Conservation (phyloP, 2,113 vertebrate genomes). For the Brachyistius frenatus region DNA sequence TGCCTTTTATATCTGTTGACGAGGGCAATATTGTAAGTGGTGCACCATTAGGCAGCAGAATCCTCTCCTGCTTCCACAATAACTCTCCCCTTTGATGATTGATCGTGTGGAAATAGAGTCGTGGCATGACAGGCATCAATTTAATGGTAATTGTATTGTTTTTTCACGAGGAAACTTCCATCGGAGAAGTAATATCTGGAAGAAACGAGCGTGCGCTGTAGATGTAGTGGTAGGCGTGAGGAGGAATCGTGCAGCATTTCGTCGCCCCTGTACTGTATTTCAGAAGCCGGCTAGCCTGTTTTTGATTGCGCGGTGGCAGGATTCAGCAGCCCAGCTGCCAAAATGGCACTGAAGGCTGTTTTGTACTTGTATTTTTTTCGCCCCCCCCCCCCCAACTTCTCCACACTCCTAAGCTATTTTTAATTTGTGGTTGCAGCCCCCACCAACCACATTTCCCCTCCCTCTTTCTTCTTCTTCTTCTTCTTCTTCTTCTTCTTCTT, state of each 20-base stretch:
- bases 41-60: constrained; percentile 55
- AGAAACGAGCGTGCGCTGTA: constrained; percentile 62
- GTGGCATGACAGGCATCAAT: constrained; percentile 64
- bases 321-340: constrained; percentile 29
- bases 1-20: constrained; percentile 57
- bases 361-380: constrained; percentile 44
- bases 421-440: constrained; percentile 64
- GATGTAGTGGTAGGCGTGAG: constrained; percentile 47
- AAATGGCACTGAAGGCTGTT: constrained; percentile 59
- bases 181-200: constrained; percentile 59
- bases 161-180: constrained; percentile 56
- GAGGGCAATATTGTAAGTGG: constrained; percentile 38
- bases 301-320: constrained; percentile 1
- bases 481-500: constrained; percentile 26
- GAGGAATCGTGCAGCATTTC: constrained; percentile 38
- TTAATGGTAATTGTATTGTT: constrained; percentile 71
- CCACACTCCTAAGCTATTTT: constrained; percentile 63
- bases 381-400: neutral
- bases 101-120: constrained; percentile 62
- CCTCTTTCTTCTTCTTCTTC: constrained; percentile 47
- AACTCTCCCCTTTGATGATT: constrained; percentile 55
- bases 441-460: constrained; percentile 27
- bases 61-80: constrained; percentile 39
- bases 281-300: constrained; percentile 35
- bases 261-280: constrained; percentile 33